Evolutionary conservation across 2,797 vertebrate genomes (phyloP), one percentile per base, ranked within the genome.

Genomic region (Cyclura pinguis): DNA sequence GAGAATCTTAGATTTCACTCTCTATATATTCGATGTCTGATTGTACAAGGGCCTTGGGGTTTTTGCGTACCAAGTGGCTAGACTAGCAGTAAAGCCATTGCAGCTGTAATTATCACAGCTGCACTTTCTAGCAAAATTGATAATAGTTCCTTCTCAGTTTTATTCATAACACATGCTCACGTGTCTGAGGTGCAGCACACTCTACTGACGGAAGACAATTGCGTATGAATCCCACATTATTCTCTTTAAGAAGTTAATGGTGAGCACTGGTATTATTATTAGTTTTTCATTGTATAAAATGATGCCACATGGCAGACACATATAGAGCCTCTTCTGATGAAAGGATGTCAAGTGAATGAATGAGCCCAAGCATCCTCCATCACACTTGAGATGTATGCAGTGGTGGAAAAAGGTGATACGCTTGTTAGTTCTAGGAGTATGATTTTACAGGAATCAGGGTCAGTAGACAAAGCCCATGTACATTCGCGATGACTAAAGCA

Each of bases 31-130:
- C 13, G 0, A 80, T 67, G 50, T 50, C 73, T 82, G 67, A 74
- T 91, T 91, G 76, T 86, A 88, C 7, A n/a, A 64, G 73, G 38
- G 38, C 5, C 6, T 89, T 89, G 93, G 50, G 64, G 85, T 4
- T 55, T 83, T 52, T 82, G 18, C 4, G 5, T 57, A 74, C 0
- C 0, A n/a, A 64, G 35, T 0, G 74, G 85, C 85, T 87, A 86
- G 82, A 73, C 42, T 57, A 59, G 67, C 67, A 57, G 73, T 52
- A 16, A 92, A 55, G 62, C 35, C 80, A 20, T 35, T 72, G 62
- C 55, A 32, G 77, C 42, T 84, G 78, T 55, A 55, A 10, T 57
- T n/a, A 27, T 32, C 20, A 0, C 10, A 18, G 67, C 57, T 20
- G n/a, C 20, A 0, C 35, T 76, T 89, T 42, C 35, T 78, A 50